Percentiles rank a stretch among this genome's conserved stretches.
Conservation (phyloP, 1,140 invertebrate genomes). For the Dendroctonus valens region DNA sequence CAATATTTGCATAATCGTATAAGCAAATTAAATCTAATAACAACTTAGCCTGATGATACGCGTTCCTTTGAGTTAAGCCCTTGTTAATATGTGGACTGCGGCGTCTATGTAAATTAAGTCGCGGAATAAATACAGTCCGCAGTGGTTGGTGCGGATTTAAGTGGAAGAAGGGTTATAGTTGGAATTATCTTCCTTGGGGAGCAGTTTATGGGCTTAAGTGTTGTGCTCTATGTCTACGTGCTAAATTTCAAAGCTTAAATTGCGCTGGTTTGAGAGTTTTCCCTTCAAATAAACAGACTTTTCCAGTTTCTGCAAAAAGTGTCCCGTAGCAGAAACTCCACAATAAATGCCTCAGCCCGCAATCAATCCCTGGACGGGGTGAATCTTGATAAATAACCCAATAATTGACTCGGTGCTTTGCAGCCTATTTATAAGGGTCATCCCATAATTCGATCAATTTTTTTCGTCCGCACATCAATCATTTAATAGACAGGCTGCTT, state of each 20-base stretch:
- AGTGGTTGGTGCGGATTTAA: conserved; percentile 24
- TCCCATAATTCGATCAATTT: conserved; percentile 23
- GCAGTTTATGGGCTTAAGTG: conserved; percentile 20
- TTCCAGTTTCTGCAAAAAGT: no score
- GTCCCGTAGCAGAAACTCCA: no score
- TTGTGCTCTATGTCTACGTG: background rate
- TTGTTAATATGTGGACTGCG: conserved; percentile 34
- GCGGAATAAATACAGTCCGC: conserved; percentile 24
- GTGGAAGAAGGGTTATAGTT: conserved; percentile 14
- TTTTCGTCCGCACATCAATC: conserved; percentile 20
- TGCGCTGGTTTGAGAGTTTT: no score
- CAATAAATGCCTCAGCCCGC: background rate
- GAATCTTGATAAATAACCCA: conserved; percentile 29
- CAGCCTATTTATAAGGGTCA: conserved; percentile 30
- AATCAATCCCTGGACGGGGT: conserved; percentile 21
- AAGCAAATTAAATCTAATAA: conserved; percentile 35
- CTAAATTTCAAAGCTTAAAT: background rate
- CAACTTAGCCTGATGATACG: conserved; percentile 28
- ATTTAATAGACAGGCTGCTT: conserved; percentile 19
- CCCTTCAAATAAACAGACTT: no score
- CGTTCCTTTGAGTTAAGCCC: conserved; percentile 30
- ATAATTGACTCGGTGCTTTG: conserved; percentile 25
- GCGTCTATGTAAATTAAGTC: conserved; percentile 30
- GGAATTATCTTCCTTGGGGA: conserved; percentile 20
- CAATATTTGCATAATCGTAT: conserved; percentile 31